A percentile compares a stretch with the other conserved stretches of the same genome.
Evolutionary conservation across 2,113 vertebrate species (phyloP).

Genomic region (Edolisoma coerulescens): DNA sequence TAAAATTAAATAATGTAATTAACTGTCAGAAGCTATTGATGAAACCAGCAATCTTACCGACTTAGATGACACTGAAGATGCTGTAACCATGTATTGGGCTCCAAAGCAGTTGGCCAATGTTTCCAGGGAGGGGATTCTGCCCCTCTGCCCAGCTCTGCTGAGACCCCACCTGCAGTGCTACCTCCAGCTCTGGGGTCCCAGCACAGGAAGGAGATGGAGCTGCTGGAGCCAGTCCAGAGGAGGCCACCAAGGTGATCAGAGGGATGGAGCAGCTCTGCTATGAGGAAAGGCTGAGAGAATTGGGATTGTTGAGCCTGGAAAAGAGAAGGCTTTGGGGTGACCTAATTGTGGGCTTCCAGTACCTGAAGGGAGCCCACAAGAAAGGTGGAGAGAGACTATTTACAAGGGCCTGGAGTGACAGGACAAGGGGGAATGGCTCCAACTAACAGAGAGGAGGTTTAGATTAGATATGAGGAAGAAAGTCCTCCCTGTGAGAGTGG

Average conservation of each 20-base stretch:
- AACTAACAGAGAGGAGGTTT: neutral
- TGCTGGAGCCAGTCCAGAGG: neutral
- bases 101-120: neutral
- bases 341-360: accelerated
- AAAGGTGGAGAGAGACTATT: neutral
- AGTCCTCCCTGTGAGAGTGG: neutral
- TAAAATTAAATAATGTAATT: neutral
- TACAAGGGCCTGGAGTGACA: neutral
- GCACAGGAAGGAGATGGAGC: neutral
- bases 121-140: neutral
- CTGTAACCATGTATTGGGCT: neutral
- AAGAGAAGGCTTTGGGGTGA: accelerated
- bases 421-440: neutral
- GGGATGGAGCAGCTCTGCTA: neutral
- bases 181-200: neutral
- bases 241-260: neutral
- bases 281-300: accelerated
- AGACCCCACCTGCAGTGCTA: neutral
- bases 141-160: neutral
- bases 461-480: neutral
- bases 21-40: neutral
- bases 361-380: accelerated
- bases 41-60: neutral
- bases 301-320: neutral
- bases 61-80: neutral